Evolutionary conservation across 37 sponge, comb jelly and placozoan species (phyloP).

Genomic region (Bolinopsis microptera): DNA sequence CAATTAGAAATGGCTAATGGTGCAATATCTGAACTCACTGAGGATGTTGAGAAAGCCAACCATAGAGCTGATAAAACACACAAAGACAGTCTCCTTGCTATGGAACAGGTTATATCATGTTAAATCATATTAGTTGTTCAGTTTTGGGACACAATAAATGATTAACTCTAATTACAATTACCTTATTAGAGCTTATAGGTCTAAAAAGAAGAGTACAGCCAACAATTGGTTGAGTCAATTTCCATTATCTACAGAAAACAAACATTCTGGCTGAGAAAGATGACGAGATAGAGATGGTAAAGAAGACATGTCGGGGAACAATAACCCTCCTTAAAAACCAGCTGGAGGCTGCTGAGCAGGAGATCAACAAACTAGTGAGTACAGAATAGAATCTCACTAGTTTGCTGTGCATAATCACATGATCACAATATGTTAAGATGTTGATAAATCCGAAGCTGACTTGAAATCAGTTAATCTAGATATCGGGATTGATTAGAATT

Average conservation of each 20-base stretch:
- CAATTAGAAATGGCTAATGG: background rate
- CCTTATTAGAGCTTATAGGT: background rate
- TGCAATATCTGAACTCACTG: background rate
- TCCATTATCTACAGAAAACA: background rate
- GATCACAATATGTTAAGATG: no score
- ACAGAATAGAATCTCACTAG: no score
- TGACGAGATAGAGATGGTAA: slow-evolving; percentile 58
- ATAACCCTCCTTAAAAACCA: slow-evolving; percentile 47
- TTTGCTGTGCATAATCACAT: no score
- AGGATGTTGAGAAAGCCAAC: slow-evolving; percentile 30
- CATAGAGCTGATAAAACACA: slow-evolving; percentile 27
- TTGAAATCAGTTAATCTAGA: no score
- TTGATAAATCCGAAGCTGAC: no score
- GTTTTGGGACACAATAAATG: background rate
- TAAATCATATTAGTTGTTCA: background rate
- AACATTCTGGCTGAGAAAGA: slow-evolving; percentile 49
- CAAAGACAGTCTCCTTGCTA: slow-evolving; percentile 33
- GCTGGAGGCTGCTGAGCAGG: slow-evolving; percentile 5
- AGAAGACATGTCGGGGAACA: slow-evolving; percentile 54
- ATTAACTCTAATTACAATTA: background rate
- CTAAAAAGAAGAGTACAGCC: no score
- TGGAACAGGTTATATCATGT: slow-evolving; percentile 48
- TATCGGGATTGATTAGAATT: no score
- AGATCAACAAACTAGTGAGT: background rate
- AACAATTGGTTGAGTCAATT: no score